A percentile compares a stretch with the other conserved stretches of the same genome.
These are phyloP conservation scores for Cheumatopsyche charites DNA, from an alignment of 1,140 invertebrate species.

Conservation along the genomic window DNA sequence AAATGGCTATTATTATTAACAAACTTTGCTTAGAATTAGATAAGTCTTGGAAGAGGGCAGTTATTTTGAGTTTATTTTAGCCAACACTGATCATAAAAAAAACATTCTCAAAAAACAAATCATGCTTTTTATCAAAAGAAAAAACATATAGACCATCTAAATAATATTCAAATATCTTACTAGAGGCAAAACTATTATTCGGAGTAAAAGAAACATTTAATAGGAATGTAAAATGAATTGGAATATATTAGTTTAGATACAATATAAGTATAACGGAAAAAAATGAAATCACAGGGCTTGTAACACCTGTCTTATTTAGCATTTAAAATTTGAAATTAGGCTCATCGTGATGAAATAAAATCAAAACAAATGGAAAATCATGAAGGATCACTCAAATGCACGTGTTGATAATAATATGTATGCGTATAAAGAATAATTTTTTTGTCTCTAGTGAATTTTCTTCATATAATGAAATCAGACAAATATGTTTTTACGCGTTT, in stretches of 20 bases:
- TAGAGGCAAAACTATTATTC: constrained; percentile 7
- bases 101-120: constrained; percentile 20
- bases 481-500: constrained; percentile 1
- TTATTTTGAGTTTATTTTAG: neutral
- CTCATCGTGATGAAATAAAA: no score
- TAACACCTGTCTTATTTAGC: no score
- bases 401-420: neutral
- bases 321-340: no score
- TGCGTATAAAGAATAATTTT: neutral
- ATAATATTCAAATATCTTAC: neutral
- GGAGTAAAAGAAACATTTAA: neutral
- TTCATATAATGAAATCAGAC: neutral
- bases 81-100: constrained; percentile 7
- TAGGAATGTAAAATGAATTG: neutral
- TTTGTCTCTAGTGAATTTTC: neutral
- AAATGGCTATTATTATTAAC: constrained; percentile 61
- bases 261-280: no score
- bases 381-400: neutral
- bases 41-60: constrained; percentile 14
- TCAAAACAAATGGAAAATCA: no score
- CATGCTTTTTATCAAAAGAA: constrained; percentile 11
- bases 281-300: no score
- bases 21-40: constrained; percentile 48
- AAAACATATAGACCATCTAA: neutral
- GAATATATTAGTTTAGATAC: no score